phyloP scores from a whole-genome alignment of 2,888 invertebrate genomes.

The Cylloceria caligata region DNA sequence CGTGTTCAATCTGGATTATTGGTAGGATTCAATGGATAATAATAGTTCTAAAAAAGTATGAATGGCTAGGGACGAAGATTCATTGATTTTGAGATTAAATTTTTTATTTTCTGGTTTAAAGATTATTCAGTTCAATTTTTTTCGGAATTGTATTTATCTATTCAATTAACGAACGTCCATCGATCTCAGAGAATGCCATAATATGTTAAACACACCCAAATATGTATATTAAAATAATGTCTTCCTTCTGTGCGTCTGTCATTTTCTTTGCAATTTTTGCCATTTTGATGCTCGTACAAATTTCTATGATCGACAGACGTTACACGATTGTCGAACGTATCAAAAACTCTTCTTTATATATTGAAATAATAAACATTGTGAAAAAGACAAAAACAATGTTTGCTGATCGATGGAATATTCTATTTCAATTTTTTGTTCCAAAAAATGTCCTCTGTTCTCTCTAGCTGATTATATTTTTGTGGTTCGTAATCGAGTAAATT shows the following conservation, averaged over 20 bases:
- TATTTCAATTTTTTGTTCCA: neutral
- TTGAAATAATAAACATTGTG: conserved; percentile 8
- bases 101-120: conserved; percentile 2
- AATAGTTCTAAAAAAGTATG: conserved; percentile 55
- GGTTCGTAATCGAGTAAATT: conserved; percentile 9
- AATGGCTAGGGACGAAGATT: conserved; percentile 68
- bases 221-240: conserved; percentile 44
- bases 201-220: conserved; percentile 21
- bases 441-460: neutral
- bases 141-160: neutral
- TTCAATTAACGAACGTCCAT: conserved; percentile 34
- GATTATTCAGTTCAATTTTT: conserved; percentile 1
- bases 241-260: conserved; percentile 27
- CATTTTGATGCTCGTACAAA: conserved; percentile 30
- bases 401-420: neutral
- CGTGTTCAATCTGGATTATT: conserved; percentile 73
- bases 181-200: conserved; percentile 15
- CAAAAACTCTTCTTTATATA: conserved; percentile 5
- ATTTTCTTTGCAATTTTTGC: conserved; percentile 19
- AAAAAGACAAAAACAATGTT: neutral
- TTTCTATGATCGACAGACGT: conserved; percentile 32
- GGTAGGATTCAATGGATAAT: conserved; percentile 50
- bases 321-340: conserved; percentile 31
- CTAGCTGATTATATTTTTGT: conserved; percentile 14
- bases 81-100: conserved; percentile 37